These are phyloP conservation scores for Drosophila barbarae DNA, from an alignment of 2,888 invertebrate species.

Conservation along the genomic window DNA sequence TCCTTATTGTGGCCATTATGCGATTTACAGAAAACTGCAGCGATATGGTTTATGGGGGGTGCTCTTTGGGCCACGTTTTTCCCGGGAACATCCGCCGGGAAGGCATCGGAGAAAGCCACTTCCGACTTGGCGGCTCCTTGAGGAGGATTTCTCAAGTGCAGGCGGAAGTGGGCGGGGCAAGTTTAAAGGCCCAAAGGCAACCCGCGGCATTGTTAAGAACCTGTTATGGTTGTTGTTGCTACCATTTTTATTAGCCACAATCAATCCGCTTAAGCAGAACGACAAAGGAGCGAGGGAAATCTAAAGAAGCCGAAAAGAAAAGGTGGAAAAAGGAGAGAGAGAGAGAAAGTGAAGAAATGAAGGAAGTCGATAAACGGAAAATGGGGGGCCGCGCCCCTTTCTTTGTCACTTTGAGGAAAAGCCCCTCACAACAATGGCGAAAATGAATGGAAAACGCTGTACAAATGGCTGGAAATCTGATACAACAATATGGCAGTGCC, in stretches of 20 bases:
- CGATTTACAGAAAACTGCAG: slow-evolving; percentile 61
- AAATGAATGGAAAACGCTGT: slow-evolving; percentile 18
- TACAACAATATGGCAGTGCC: background rate
- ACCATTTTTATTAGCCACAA: slow-evolving; percentile 69
- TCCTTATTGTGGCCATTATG: slow-evolving; percentile 66
- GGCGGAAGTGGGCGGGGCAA: slow-evolving; percentile 52
- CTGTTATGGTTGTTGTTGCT: slow-evolving; percentile 26
- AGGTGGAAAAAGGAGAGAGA: background rate
- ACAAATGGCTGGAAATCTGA: slow-evolving; percentile 16
- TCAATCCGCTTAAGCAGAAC: slow-evolving; percentile 54
- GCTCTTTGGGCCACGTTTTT: background rate
- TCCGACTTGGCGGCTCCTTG: slow-evolving; percentile 15
- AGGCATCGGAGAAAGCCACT: slow-evolving; percentile 49
- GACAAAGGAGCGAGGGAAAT: background rate
- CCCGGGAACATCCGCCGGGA: slow-evolving; percentile 28
- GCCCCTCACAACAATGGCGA: slow-evolving; percentile 18
- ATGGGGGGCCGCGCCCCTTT: background rate
- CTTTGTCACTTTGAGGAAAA: background rate
- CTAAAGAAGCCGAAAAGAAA: background rate
- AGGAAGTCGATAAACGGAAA: background rate
- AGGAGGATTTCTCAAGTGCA: slow-evolving; percentile 57
- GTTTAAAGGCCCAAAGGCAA: slow-evolving; percentile 28
- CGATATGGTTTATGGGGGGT: background rate
- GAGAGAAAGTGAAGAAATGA: too few species aligned
- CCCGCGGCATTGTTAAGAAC: slow-evolving; percentile 56